Percentiles rank a stretch among this genome's conserved stretches.
These are phyloP conservation scores for Setophaga kirtlandii DNA, from an alignment of 2,113 vertebrate genomes.

Conservation along the genomic window DNA sequence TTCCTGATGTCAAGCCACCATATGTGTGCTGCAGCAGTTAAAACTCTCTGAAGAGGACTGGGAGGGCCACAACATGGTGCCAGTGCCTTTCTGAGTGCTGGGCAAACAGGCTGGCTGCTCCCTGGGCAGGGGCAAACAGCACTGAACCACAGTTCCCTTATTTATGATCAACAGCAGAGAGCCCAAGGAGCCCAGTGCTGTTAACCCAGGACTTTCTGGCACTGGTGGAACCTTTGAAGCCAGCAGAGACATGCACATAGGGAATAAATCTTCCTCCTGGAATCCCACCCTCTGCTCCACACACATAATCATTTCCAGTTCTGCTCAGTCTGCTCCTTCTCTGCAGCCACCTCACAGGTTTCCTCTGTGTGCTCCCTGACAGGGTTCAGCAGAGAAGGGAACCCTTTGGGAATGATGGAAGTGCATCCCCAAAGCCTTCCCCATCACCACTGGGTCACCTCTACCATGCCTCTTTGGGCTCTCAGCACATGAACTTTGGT, in stretches of 20 bases:
- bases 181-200: background rate
- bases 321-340: background rate
- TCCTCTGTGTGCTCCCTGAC: background rate
- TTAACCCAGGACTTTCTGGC: background rate
- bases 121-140: background rate
- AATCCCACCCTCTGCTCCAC: background rate
- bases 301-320: conserved; percentile 16
- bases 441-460: background rate
- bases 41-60: background rate
- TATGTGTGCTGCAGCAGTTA: background rate
- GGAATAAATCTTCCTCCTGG: conserved; percentile 23
- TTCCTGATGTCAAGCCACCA: background rate
- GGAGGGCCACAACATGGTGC: background rate
- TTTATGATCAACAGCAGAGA: background rate
- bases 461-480: background rate
- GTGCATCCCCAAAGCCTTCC: background rate
- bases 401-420: background rate
- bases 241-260: background rate
- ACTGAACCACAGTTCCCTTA: background rate
- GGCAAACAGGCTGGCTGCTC: background rate
- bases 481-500: background rate
- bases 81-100: background rate
- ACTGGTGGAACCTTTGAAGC: background rate
- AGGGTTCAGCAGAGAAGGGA: background rate
- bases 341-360: background rate